A percentile compares a stretch with the other conserved stretches of the same genome.
Evolutionary conservation across 64 coral and sea anemone genomes (phyloP).

Genomic region (Stylophora pistillata): DNA sequence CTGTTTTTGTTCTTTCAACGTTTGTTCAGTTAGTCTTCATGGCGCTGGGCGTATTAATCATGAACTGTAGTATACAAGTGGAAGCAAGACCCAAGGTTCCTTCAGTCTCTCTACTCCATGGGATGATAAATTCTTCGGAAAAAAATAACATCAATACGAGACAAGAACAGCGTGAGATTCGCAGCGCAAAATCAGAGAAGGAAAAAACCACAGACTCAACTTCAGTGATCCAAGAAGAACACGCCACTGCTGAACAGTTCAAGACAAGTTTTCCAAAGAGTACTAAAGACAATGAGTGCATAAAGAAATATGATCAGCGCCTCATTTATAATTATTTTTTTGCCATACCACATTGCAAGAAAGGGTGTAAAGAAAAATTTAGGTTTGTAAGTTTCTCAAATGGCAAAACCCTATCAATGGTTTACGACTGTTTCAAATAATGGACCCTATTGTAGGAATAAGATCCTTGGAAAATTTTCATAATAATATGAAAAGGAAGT

Average conservation of each 20-base stretch:
- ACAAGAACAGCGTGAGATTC: background rate
- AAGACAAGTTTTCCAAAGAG: background rate
- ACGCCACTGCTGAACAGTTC: background rate
- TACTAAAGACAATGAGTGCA: background rate
- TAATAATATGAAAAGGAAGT: too few species aligned
- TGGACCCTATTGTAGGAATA: background rate
- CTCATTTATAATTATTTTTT: constrained; percentile 11
- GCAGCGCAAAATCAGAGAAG: background rate
- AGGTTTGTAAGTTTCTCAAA: constrained; percentile 1
- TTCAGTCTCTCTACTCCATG: background rate
- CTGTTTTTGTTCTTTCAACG: background rate
- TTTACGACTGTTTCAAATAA: background rate
- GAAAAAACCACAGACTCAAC: background rate
- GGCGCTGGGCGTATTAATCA: background rate
- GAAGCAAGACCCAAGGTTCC: background rate
- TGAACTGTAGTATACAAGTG: background rate
- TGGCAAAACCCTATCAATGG: background rate
- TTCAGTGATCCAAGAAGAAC: background rate
- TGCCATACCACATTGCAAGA: constrained; percentile 16
- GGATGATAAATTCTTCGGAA: background rate
- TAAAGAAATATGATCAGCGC: background rate
- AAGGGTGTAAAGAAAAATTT: background rate
- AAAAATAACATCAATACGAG: background rate
- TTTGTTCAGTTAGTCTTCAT: background rate
- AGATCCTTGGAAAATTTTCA: too few species aligned